These are phyloP conservation scores for Sebastes schlegelii DNA, from an alignment of 2,113 vertebrate genomes.

Conservation along the genomic window DNA sequence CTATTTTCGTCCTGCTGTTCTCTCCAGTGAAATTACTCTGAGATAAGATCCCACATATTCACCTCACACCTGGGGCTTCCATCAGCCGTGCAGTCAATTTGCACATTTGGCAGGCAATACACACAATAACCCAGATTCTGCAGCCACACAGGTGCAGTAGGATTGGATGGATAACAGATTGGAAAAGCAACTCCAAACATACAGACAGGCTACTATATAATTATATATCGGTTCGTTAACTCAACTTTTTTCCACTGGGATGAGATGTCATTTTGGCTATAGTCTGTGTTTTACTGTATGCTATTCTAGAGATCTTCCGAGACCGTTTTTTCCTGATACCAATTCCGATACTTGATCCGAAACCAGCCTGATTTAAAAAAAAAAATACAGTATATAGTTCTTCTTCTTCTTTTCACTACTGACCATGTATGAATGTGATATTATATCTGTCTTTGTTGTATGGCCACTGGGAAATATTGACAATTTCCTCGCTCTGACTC, in stretches of 20 bases:
- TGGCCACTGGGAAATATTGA: too few relatives aligned
- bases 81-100: background rate
- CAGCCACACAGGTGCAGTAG: background rate
- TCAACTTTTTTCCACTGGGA: background rate
- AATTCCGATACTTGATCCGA: too few relatives aligned
- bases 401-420: too few relatives aligned
- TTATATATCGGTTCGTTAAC: background rate
- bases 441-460: too few relatives aligned
- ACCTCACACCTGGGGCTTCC: background rate
- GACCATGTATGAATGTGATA: too few relatives aligned
- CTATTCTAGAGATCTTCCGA: too few relatives aligned
- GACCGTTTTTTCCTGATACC: too few relatives aligned
- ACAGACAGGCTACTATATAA: background rate
- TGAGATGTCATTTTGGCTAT: background rate
- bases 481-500: too few relatives aligned
- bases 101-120: background rate
- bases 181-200: background rate
- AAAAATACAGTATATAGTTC: too few relatives aligned
- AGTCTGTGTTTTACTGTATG: background rate
- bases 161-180: background rate
- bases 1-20: background rate
- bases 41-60: background rate
- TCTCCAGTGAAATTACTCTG: background rate
- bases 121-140: background rate
- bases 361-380: too few relatives aligned